Percentiles rank a stretch among this genome's conserved stretches.
These are phyloP conservation scores for Chloropsis hardwickii DNA, from an alignment of 2,113 vertebrate genomes.

Conservation along the genomic window DNA sequence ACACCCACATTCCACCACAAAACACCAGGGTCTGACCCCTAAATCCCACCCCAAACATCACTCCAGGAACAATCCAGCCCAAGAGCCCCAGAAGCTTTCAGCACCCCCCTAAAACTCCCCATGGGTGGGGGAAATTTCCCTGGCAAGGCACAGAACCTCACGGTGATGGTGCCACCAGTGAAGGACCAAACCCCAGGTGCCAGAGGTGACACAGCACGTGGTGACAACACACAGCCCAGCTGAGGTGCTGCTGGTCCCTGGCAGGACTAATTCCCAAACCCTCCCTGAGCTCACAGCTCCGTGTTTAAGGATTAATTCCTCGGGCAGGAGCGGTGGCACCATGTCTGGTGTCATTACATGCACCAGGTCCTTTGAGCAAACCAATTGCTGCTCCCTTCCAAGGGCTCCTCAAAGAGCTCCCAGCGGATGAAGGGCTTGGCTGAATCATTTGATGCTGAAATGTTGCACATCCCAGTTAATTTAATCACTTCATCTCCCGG, in stretches of 20 bases:
- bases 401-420: background rate
- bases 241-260: background rate
- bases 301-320: background rate
- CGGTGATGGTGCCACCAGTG: rapidly evolving
- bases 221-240: rapidly evolving
- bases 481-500: background rate
- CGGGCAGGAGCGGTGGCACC: background rate
- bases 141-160: rapidly evolving
- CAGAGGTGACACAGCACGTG: rapidly evolving
- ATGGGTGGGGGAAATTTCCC: rapidly evolving
- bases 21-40: no score
- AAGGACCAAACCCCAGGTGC: rapidly evolving
- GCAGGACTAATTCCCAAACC: background rate
- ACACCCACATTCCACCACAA: no score
- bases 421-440: background rate
- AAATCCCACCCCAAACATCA: background rate
- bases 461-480: background rate
- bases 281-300: background rate
- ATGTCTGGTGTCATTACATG: background rate
- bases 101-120: rapidly evolving
- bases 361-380: background rate
- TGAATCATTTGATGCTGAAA: background rate
- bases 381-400: background rate
- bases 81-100: background rate
- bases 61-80: background rate